Evolutionary conservation across 1,140 invertebrate genomes (phyloP).

Genomic region (Batillaria attramentaria): DNA sequence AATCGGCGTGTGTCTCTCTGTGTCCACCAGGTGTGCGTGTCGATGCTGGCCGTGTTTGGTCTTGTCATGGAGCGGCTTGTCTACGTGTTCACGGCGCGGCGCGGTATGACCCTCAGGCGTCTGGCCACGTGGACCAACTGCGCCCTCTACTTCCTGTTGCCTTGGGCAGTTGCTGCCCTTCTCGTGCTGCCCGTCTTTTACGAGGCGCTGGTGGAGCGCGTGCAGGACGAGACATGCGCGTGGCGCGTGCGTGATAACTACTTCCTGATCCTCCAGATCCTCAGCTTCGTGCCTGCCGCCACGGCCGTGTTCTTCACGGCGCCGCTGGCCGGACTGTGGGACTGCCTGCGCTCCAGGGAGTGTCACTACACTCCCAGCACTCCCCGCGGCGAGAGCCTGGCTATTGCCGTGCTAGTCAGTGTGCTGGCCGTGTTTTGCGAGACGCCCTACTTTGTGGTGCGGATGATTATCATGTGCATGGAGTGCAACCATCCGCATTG

Average conservation of each 20-base stretch:
- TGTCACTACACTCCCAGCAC: constrained; percentile 37
- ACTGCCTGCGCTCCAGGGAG: constrained; percentile 33
- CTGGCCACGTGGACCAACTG: constrained; percentile 28
- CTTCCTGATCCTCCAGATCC: constrained; percentile 36
- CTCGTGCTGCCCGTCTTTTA: constrained; percentile 38
- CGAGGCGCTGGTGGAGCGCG: constrained; percentile 24
- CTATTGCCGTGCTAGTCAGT: constrained; percentile 33
- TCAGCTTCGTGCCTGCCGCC: constrained; percentile 38
- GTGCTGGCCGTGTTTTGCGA: constrained; percentile 42
- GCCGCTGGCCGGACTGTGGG: constrained; percentile 35
- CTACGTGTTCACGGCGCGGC: constrained; percentile 39
- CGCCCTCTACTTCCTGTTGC: constrained; percentile 35
- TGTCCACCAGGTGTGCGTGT: constrained; percentile 27
- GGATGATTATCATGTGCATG: constrained; percentile 38
- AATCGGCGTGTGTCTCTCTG: too few relatives aligned
- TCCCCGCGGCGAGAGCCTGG: constrained; percentile 38
- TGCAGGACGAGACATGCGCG: constrained; percentile 27
- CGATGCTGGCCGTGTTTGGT: constrained; percentile 34
- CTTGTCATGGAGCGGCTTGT: constrained; percentile 42
- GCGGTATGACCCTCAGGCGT: constrained; percentile 3
- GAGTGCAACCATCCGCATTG: constrained; percentile 44
- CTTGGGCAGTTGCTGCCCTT: constrained; percentile 39
- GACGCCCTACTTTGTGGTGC: constrained; percentile 47
- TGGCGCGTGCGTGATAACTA: constrained; percentile 32
- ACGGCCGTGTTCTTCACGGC: constrained; percentile 35